Base-by-base conservation (phyloP, 92 coral and sea anemone genomes). In the Isaurus tuberculatus region DNA sequence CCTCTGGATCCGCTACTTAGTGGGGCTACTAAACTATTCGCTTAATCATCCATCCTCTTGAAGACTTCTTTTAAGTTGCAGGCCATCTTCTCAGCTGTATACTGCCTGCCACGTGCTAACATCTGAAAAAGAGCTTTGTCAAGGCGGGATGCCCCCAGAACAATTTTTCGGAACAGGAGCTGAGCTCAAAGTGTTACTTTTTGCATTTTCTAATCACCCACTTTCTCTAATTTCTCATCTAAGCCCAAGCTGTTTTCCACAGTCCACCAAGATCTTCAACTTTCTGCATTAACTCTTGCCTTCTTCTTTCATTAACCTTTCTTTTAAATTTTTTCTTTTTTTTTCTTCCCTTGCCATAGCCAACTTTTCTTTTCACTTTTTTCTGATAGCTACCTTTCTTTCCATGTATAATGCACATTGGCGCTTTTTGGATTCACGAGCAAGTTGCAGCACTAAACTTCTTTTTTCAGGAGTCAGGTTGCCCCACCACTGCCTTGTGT, bases 261-360 rank as follows among this genome's bases (percentile, higher is more conserved):
- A 85, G 20, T 46, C 89, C 89, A 43, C 79, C 84, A 19, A 66
- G 83, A 30, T 86, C 85, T 55, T 79, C 72, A 44, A 86, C 85
- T 31, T 79, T 79, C 73, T 86, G 58, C 6, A 67, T 51, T 30
- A 86, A 53, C 5, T 79, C 71, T 3, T 36, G n/a, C n/a, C n/a
- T 36, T 3, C 0, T 36, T 86, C 61, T 55, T 79, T 79, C 32
- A 16, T 23, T 34, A 67, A 28, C 70, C 79, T 85, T 67, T 28
- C 77, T 68, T 86, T 86, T 29, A 46, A 7, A 22, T 46, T 79
- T 55, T 34, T 86, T 71, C 70, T 27, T 32, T 69, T 72, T 37
- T 68, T 79, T 57, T 86, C 80, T 49, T 68, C 65, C 60, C 51
- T 79, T 44, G 58, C 79, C 32, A 53, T 15, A 48, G 31, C 78